These are phyloP conservation scores for Ectropis grisescens DNA, from an alignment of 1,140 invertebrate species.

Conservation along the genomic window DNA sequence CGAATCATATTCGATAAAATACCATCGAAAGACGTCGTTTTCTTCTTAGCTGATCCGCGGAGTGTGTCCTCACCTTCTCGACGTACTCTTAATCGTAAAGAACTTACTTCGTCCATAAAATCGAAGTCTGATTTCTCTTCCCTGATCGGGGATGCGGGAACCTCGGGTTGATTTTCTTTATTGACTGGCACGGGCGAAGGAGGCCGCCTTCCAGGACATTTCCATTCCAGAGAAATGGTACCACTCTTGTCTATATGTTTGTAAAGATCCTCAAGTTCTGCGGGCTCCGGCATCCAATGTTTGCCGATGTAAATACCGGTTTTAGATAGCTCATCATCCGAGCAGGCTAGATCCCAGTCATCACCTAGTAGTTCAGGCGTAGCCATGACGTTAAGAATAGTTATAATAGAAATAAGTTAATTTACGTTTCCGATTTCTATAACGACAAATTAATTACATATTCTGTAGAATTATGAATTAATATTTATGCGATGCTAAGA, in stretches of 20 bases:
- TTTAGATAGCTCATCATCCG: slow-evolving; percentile 71
- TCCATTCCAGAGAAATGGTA: slow-evolving; percentile 73
- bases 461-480: no score
- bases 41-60: slow-evolving; percentile 81
- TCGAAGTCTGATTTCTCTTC: slow-evolving; percentile 81
- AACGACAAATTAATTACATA: no score
- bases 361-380: slow-evolving; percentile 58
- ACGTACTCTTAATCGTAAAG: slow-evolving; percentile 73
- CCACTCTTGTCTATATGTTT: slow-evolving; percentile 71
- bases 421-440: no score
- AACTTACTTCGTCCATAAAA: slow-evolving; percentile 81
- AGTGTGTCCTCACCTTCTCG: slow-evolving; percentile 75
- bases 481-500: no score
- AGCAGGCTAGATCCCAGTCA: slow-evolving; percentile 72
- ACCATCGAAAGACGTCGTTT: slow-evolving; percentile 81
- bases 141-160: slow-evolving; percentile 47
- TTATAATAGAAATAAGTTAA: no score
- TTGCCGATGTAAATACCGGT: slow-evolving; percentile 42
- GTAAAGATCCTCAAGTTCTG: slow-evolving; percentile 72
- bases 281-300: slow-evolving; percentile 56
- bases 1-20: slow-evolving; percentile 81
- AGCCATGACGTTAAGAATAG: slow-evolving; percentile 17
- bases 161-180: slow-evolving; percentile 55
- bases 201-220: slow-evolving; percentile 73
- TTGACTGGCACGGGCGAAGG: slow-evolving; percentile 64